Evolutionary conservation across 2,888 invertebrate species (phyloP).

Genomic region (Spatulosminthurus flaviceps): DNA sequence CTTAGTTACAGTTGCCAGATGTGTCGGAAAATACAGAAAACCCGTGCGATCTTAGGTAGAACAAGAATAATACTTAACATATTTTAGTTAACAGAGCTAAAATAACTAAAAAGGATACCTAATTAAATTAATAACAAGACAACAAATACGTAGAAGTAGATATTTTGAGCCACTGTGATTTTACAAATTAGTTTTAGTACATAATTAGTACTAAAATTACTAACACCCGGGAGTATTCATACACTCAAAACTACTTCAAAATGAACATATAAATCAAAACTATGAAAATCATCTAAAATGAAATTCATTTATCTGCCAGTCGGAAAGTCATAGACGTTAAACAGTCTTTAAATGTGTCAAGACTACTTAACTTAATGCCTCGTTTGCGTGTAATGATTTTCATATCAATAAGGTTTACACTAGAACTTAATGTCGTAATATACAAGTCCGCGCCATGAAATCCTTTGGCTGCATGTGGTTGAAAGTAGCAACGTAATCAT

Average conservation of each 20-base stretch:
- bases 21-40: no score
- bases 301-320: slow-evolving; percentile 27
- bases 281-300: slow-evolving; percentile 5
- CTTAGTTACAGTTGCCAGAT: no score
- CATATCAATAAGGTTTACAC: not conserved
- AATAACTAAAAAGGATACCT: not conserved
- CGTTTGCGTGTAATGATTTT: slow-evolving; percentile 29
- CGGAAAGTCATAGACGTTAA: slow-evolving; percentile 22
- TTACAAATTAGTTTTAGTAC: slow-evolving; percentile 3
- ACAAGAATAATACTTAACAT: not conserved
- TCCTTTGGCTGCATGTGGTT: slow-evolving; percentile 12
- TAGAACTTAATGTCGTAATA: not conserved
- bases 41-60: not conserved
- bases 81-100: not conserved
- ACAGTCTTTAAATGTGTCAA: slow-evolving; percentile 25
- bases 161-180: slow-evolving; percentile 30
- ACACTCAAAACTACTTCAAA: not conserved
- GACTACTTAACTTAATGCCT: slow-evolving; percentile 40
- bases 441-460: not conserved
- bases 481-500: not conserved
- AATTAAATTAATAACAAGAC: not conserved
- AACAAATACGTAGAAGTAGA: not conserved
- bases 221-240: not conserved
- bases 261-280: slow-evolving; percentile 11
- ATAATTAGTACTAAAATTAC: not conserved